Conservation (phyloP, 2,113 vertebrate genomes). For the Clarias magur region DNA sequence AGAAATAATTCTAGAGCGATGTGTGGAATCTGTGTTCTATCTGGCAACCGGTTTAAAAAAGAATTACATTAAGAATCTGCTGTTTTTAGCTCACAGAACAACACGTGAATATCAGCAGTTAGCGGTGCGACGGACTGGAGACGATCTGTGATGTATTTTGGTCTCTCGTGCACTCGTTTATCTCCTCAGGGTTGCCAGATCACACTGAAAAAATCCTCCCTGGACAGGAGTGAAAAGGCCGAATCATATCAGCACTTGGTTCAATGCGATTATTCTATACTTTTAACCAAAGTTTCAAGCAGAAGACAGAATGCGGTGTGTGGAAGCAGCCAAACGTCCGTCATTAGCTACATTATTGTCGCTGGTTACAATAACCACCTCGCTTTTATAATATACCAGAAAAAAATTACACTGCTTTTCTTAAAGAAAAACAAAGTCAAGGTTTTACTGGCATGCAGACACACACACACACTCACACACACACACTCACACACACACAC, state of each 20-base stretch:
- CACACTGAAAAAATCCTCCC: too few relatives aligned
- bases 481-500: neutral
- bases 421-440: neutral
- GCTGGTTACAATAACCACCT: neutral
- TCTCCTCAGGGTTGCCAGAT: too few relatives aligned
- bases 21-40: neutral
- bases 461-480: constrained; percentile 4
- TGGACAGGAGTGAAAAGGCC: too few relatives aligned
- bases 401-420: neutral
- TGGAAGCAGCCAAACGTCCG: neutral
- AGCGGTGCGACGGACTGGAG: too few relatives aligned
- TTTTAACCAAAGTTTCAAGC: neutral
- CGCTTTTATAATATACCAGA: neutral
- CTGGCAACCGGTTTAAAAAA: neutral
- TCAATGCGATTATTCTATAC: neutral
- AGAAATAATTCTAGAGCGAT: neutral
- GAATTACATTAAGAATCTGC: neutral
- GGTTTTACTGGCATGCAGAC: neutral
- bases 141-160: too few relatives aligned
- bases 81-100: neutral
- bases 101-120: too few relatives aligned
- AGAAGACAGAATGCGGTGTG: neutral
- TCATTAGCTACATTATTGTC: neutral
- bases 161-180: too few relatives aligned
- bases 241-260: too few relatives aligned